These are phyloP conservation scores for Sternarchorhynchus goeldii DNA, from an alignment of 2,797 vertebrate genomes.

Conservation along the genomic window DNA sequence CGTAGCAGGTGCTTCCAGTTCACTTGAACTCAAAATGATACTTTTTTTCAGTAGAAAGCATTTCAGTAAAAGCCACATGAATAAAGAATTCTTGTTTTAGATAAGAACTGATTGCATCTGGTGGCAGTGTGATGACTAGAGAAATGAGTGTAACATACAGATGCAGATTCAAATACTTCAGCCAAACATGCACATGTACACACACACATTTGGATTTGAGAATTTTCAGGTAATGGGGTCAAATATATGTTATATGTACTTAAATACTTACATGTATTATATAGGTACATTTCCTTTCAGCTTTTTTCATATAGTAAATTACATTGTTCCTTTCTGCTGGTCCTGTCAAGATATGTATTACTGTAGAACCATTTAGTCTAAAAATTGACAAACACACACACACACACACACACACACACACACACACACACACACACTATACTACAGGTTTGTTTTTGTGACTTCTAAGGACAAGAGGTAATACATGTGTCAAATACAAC, in stretches of 20 bases:
- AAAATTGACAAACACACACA: neutral
- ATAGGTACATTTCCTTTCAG: too few species aligned
- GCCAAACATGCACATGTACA: neutral
- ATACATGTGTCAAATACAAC: too few species aligned
- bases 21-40: neutral
- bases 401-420: too few species aligned
- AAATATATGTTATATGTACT: too few species aligned
- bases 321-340: too few species aligned
- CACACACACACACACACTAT: neutral
- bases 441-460: too few species aligned
- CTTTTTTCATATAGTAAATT: too few species aligned
- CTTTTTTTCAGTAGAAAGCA: neutral
- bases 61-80: constrained; percentile 1
- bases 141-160: neutral
- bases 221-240: too few species aligned
- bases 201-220: neutral
- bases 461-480: too few species aligned
- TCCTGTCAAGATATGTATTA: too few species aligned
- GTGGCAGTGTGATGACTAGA: neutral
- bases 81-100: neutral
- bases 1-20: neutral
- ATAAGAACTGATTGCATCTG: neutral
- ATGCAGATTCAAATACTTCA: neutral
- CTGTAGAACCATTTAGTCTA: too few species aligned
- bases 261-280: too few species aligned